These are phyloP conservation scores for Chrysochloris asiatica DNA, from an alignment of 2,113 vertebrate species.

Conservation along the genomic window DNA sequence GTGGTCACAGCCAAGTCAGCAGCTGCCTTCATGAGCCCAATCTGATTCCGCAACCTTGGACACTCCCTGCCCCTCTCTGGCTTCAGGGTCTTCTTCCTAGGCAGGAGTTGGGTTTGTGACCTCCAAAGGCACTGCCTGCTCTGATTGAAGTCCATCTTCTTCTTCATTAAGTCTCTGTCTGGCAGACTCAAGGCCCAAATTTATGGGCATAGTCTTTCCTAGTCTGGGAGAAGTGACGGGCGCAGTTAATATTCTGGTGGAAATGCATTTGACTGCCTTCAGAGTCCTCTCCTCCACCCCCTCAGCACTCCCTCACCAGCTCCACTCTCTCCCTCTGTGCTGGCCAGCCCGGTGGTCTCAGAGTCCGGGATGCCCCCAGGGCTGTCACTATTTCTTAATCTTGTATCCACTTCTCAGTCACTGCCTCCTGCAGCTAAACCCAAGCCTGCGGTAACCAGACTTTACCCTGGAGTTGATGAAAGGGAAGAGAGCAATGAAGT, in stretches of 20 bases:
- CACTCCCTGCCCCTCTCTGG: not conserved
- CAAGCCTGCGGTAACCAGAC: not conserved
- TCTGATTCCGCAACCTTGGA: not conserved
- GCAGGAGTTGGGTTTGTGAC: slow-evolving; percentile 15
- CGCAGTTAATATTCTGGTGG: slow-evolving; percentile 17
- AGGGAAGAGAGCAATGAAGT: not conserved
- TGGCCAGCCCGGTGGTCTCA: not conserved
- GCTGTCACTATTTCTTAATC: not conserved
- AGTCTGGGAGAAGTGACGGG: not conserved
- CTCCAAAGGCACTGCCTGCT: slow-evolving; percentile 24
- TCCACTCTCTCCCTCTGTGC: not conserved
- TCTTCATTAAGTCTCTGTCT: slow-evolving; percentile 55
- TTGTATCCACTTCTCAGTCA: not conserved
- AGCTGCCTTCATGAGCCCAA: not conserved
- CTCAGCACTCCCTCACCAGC: not conserved
- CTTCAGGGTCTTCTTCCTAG: not conserved
- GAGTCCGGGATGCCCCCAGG: not conserved
- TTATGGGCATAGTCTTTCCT: slow-evolving; percentile 47
- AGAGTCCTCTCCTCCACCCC: not conserved
- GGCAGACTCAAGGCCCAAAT: slow-evolving; percentile 2
- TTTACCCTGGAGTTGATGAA: not conserved
- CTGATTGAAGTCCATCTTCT: slow-evolving; percentile 5
- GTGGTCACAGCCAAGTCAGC: accelerated
- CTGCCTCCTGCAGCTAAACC: not conserved
- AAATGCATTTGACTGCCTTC: not conserved